Conservation (phyloP, 2,113 vertebrate species). For the Microtus oregoni region DNA sequence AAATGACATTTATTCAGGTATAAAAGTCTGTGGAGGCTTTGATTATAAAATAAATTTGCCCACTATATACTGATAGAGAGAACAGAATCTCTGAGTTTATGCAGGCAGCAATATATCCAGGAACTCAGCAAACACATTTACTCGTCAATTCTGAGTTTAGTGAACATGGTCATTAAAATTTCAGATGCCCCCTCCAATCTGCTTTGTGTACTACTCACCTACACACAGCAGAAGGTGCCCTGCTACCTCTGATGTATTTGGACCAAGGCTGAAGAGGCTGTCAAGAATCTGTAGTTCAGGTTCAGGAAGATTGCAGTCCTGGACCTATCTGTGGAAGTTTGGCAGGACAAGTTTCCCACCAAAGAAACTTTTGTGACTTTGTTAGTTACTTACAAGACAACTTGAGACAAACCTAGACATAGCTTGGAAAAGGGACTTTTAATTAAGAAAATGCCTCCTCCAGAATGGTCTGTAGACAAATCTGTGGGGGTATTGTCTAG, state of each 20-base stretch:
- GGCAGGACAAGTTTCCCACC: background rate
- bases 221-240: background rate
- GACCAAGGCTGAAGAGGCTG: background rate
- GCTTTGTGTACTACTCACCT: background rate
- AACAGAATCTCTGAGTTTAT: slow-evolving; percentile 34
- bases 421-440: background rate
- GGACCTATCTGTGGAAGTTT: background rate
- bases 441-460: background rate
- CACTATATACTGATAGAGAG: background rate
- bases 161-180: background rate
- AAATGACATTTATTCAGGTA: slow-evolving; percentile 35
- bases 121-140: background rate
- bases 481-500: background rate
- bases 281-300: background rate
- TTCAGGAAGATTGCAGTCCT: background rate
- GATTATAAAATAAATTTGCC: slow-evolving; percentile 20
- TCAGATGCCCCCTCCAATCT: background rate
- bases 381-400: background rate
- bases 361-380: background rate
- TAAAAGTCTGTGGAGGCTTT: background rate
- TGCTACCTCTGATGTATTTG: background rate
- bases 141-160: background rate
- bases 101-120: slow-evolving; percentile 11
- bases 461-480: background rate
- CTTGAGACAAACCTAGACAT: background rate